Evolutionary conservation across 2,888 invertebrate genomes (phyloP).

Genomic region (Laspeyria flexula): DNA sequence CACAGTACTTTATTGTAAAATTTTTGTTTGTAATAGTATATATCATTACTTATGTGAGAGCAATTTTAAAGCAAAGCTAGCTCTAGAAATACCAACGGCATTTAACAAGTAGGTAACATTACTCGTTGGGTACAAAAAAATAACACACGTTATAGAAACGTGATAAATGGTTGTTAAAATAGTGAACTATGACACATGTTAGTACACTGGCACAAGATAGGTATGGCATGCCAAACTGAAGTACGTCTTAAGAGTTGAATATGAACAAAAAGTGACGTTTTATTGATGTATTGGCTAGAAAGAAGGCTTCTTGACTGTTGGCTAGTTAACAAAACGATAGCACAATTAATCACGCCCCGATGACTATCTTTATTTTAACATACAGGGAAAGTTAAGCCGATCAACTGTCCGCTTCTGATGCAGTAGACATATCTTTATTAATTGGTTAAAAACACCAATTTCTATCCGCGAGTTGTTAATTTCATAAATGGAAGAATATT

Average conservation of each 20-base stretch:
- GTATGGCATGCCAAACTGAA: slow-evolving; percentile 58
- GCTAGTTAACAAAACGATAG: slow-evolving; percentile 74
- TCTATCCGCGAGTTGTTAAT: not conserved
- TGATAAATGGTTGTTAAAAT: slow-evolving; percentile 75
- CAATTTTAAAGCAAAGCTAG: not conserved
- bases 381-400: slow-evolving; percentile 20
- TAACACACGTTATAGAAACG: slow-evolving; percentile 56
- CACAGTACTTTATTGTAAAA: too few species aligned
- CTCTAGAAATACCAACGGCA: slow-evolving; percentile 21
- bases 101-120: slow-evolving; percentile 41
- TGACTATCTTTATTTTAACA: slow-evolving; percentile 59
- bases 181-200: slow-evolving; percentile 78
- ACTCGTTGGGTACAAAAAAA: slow-evolving; percentile 53
- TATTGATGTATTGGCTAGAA: slow-evolving; percentile 79
- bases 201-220: slow-evolving; percentile 49
- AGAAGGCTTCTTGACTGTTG: slow-evolving; percentile 70
- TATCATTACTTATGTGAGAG: too few species aligned
- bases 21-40: too few species aligned
- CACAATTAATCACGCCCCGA: slow-evolving; percentile 68
- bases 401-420: slow-evolving; percentile 11
- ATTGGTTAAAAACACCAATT: slow-evolving; percentile 1
- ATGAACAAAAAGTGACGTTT: slow-evolving; percentile 77
- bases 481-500: not conserved
- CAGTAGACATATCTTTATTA: not conserved
- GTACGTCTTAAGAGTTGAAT: too few species aligned